These are phyloP conservation scores for Charanyca ferruginea DNA, from an alignment of 2,888 invertebrate genomes.

Conservation along the genomic window DNA sequence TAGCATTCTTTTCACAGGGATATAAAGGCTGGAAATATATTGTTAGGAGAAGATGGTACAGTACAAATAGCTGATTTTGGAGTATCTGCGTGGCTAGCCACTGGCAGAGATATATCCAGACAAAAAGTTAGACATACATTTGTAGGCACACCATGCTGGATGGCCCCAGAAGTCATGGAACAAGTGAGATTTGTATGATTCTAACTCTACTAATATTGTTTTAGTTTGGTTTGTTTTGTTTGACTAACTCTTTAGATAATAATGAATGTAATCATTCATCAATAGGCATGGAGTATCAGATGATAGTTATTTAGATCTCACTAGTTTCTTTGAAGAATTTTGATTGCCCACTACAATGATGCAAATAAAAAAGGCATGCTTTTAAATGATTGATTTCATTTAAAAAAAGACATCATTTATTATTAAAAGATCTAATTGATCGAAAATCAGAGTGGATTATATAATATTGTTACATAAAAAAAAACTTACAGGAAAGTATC, in stretches of 20 bases:
- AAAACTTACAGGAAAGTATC: conserved; percentile 1
- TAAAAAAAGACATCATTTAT: too few relatives aligned
- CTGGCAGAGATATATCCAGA: conserved; percentile 97
- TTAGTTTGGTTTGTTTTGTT: conserved; percentile 10
- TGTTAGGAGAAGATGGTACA: conserved; percentile 98
- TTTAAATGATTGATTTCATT: too few relatives aligned
- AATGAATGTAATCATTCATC: not conserved
- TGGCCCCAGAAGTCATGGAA: conserved; percentile 99
- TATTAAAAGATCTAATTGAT: too few relatives aligned
- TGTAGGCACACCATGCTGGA: conserved; percentile 99
- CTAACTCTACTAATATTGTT: conserved; percentile 45
- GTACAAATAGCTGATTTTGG: conserved; percentile 99
- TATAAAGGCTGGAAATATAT: conserved; percentile 99
- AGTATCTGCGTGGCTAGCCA: conserved; percentile 99
- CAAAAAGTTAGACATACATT: conserved; percentile 99
- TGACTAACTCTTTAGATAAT: conserved; percentile 34
- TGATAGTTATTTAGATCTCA: not conserved
- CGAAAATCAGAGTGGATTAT: too few relatives aligned
- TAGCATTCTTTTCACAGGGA: conserved; percentile 92
- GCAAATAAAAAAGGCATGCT: too few relatives aligned
- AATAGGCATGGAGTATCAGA: not conserved
- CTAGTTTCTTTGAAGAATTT: not conserved
- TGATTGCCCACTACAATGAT: not conserved
- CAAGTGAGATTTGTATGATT: conserved; percentile 91
- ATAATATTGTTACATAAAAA: too few relatives aligned